Percentiles rank a stretch among this genome's conserved stretches.
phyloP scores from a whole-genome alignment of 2,113 vertebrate genomes.

The Alaudala cheleensis region DNA sequence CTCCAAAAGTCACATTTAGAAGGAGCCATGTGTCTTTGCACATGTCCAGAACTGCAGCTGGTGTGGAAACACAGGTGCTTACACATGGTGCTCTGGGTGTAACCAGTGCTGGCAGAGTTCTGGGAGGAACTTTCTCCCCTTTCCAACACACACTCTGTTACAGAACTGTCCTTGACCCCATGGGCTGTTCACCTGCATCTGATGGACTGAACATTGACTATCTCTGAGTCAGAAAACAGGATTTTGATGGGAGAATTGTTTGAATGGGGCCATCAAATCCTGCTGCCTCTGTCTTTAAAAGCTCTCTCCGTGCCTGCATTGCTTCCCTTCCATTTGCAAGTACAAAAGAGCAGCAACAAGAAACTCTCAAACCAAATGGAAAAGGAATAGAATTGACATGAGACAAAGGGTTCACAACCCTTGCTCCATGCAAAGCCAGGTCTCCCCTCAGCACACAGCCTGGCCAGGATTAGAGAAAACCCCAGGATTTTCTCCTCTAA shows the following conservation, averaged over 20 bases:
- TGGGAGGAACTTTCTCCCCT: background rate
- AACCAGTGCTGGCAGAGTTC: background rate
- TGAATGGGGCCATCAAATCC: background rate
- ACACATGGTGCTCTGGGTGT: rapidly evolving
- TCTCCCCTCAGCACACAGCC: background rate
- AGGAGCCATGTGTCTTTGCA: background rate
- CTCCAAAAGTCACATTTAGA: background rate
- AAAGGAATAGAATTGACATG: background rate
- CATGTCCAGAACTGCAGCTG: background rate
- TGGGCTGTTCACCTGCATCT: background rate
- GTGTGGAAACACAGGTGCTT: background rate
- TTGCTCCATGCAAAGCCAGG: background rate
- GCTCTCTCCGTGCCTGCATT: background rate
- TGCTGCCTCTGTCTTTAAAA: background rate
- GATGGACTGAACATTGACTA: background rate
- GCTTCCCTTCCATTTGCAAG: background rate
- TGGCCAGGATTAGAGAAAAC: background rate
- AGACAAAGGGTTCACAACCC: rapidly evolving
- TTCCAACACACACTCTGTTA: background rate
- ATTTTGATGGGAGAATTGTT: background rate
- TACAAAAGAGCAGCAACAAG: background rate
- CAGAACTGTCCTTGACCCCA: background rate
- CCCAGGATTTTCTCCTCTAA: background rate
- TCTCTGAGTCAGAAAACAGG: background rate
- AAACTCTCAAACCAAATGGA: background rate